These are phyloP conservation scores for Leptogaster cylindrica DNA, from an alignment of 2,888 invertebrate species.

Conservation along the genomic window DNA sequence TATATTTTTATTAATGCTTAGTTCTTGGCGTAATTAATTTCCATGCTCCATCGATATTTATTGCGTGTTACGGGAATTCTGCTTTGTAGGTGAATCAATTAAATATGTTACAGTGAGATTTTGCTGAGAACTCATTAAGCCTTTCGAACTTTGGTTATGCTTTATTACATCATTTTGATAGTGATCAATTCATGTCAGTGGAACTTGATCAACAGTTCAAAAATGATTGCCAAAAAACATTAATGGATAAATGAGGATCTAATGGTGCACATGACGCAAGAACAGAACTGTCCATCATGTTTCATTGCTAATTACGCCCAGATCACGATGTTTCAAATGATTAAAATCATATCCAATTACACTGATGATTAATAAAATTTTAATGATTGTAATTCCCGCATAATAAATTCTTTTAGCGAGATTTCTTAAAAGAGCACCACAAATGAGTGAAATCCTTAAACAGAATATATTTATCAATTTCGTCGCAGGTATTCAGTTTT, in stretches of 20 bases:
- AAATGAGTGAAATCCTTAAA: background rate
- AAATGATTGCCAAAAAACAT: too few species aligned
- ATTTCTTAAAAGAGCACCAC: slow-evolving; percentile 24
- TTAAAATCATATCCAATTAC: slow-evolving; percentile 35
- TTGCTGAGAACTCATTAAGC: background rate
- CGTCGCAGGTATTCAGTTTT: slow-evolving; percentile 20
- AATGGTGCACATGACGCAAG: too few species aligned
- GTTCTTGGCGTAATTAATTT: slow-evolving; percentile 44
- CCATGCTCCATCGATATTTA: slow-evolving; percentile 39
- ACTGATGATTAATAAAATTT: slow-evolving; percentile 35
- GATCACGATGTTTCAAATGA: slow-evolving; percentile 24
- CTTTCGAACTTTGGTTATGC: too few species aligned
- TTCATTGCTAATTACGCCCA: slow-evolving; percentile 31
- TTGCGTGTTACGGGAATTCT: slow-evolving; percentile 35
- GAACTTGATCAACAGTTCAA: too few species aligned
- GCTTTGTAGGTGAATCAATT: slow-evolving; percentile 18
- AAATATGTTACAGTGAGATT: background rate
- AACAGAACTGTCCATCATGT: too few species aligned
- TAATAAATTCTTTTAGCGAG: slow-evolving; percentile 12
- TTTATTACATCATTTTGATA: too few species aligned
- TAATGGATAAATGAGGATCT: too few species aligned
- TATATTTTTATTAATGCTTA: slow-evolving; percentile 48
- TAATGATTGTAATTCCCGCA: slow-evolving; percentile 30
- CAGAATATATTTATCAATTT: slow-evolving; percentile 32
- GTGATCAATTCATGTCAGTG: too few species aligned